Evolutionary conservation across 2,113 vertebrate genomes (phyloP), one percentile per base, ranked within the genome.

Genomic region (Silurus asotus): DNA sequence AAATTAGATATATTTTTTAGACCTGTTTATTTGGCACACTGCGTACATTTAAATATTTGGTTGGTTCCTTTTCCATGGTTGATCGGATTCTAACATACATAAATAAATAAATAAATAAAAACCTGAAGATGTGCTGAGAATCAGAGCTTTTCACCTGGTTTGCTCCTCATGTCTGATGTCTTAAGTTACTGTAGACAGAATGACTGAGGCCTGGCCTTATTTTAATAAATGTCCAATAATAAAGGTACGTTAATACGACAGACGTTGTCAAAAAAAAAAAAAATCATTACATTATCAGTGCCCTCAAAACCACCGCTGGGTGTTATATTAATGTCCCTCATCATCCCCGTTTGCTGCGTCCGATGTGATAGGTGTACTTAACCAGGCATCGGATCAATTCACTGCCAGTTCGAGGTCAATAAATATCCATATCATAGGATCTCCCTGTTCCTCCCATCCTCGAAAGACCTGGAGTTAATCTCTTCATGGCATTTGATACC

Each of bases 391-490:
- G 72, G 84, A 78, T 88, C 79, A 70, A 82, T 85, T 55, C 56
- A n/a, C 79, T 25, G 70, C 55, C 79, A 59, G 59, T 20, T 23
- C 56, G 48, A 17, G 62, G 28, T 72, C 81, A 25, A 74, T 58
- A 58, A 85, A 83, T 79, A 80, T 86, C 84, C 79, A 58, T 45
- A 84, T 81, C 59, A 81, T 84, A n/a, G 62, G 55, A 75, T 84
- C 49, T 56, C 51, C 82, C 69, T 70, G 10, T 23, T 15, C 84
- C 23, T 59, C 6, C 23, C 17, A 23, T 76, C 77, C 64, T 64
- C 28, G 5, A 19, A 45, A 59, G 67, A 58, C 78, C 6, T 15
- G 61, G 37, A 48, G 82, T 78, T 83, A 69, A 83, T 86, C 87
- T 72, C 74, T 56, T 25, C 56, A 20, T 69, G 80, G 53, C 67